These are phyloP conservation scores for Brachionus rubens DNA, from an alignment of 1,140 invertebrate genomes.

Conservation along the genomic window DNA sequence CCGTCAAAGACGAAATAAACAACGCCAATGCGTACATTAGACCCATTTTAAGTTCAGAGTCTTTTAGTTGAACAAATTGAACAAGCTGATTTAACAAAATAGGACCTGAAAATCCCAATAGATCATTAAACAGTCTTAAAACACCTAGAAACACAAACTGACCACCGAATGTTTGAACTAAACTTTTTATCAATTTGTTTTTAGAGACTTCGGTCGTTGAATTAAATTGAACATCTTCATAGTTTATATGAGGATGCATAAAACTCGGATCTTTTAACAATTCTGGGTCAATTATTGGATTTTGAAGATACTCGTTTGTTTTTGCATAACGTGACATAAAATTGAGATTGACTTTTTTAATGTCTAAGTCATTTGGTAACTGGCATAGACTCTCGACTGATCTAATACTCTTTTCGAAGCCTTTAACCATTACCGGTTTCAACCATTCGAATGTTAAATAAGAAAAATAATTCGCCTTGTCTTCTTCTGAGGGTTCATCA, in stretches of 20 bases:
- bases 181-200: conserved; percentile 66
- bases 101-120: conserved; percentile 78
- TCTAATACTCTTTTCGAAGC: conserved; percentile 68
- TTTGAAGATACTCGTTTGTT: conserved; percentile 51
- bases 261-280: conserved; percentile 23
- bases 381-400: conserved; percentile 78
- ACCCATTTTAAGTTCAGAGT: conserved; percentile 69
- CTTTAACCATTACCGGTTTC: conserved; percentile 76
- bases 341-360: conserved; percentile 64
- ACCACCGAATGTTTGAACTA: conserved; percentile 78
- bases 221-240: conserved; percentile 24
- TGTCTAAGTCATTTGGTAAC: conserved; percentile 71
- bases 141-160: conserved; percentile 85
- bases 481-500: conserved; percentile 66
- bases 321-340: conserved; percentile 59
- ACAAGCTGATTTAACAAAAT: conserved; percentile 79
- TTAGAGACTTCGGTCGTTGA: conserved; percentile 7
- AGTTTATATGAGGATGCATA: conserved; percentile 1
- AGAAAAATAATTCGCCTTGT: conserved; percentile 69
- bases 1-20: conserved; percentile 61
- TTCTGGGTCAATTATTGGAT: conserved; percentile 41
- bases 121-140: conserved; percentile 78
- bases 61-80: conserved; percentile 73
- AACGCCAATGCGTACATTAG: conserved; percentile 74
- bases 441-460: conserved; percentile 83